phyloP scores from a whole-genome alignment of 1,140 invertebrate genomes.

The Marisa cornuarietis region DNA sequence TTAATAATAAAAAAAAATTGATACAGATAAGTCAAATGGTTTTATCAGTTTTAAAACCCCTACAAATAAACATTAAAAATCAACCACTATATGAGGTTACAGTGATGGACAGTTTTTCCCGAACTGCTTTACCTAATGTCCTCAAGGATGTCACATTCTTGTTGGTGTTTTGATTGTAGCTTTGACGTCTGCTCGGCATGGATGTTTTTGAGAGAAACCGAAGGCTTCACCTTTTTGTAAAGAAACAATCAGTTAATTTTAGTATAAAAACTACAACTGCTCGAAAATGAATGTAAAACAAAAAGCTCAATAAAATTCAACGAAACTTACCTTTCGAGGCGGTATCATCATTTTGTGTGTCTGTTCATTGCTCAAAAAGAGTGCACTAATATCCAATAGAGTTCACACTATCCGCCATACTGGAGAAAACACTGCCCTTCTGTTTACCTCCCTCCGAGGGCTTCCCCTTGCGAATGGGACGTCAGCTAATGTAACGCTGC shows the following conservation, averaged over 20 bases:
- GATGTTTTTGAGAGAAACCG: slow-evolving; percentile 84
- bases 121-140: slow-evolving; percentile 77
- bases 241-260: slow-evolving; percentile 1
- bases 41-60: too few relatives aligned
- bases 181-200: slow-evolving; percentile 92
- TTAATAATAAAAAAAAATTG: too few relatives aligned
- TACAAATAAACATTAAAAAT: too few relatives aligned
- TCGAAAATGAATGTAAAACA: background rate
- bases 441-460: slow-evolving; percentile 31
- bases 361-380: slow-evolving; percentile 20
- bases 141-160: slow-evolving; percentile 93
- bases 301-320: background rate
- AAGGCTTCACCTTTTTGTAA: slow-evolving; percentile 78
- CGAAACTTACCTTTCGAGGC: slow-evolving; percentile 34
- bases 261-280: background rate
- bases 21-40: too few relatives aligned
- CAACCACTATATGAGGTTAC: too few relatives aligned
- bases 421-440: slow-evolving; percentile 24
- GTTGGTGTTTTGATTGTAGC: slow-evolving; percentile 92
- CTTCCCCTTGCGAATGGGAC: background rate
- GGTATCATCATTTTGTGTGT: slow-evolving; percentile 31
- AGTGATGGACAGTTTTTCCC: too few relatives aligned
- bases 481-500: too few relatives aligned
- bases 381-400: slow-evolving; percentile 9
- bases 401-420: slow-evolving; percentile 17